These are phyloP conservation scores for Caenorhabditis virilis DNA, from an alignment of 2,888 invertebrate species.

Conservation along the genomic window DNA sequence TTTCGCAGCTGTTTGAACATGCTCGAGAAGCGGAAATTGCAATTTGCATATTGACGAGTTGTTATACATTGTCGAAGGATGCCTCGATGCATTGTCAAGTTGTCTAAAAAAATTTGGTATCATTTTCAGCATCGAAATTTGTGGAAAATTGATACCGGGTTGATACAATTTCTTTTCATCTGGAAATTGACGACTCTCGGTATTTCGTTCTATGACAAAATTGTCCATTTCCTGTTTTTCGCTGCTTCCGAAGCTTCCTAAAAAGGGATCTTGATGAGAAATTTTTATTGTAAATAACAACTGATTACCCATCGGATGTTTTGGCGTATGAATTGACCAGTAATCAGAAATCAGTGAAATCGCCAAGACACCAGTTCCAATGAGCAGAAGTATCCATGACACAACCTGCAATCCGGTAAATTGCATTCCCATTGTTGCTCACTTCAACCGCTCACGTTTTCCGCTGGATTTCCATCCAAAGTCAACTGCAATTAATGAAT, in stretches of 20 bases:
- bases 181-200: too few relatives aligned
- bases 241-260: too few relatives aligned
- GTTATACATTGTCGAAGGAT: slow-evolving; percentile 43
- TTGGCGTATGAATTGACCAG: slow-evolving; percentile 46
- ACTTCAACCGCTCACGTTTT: too few relatives aligned
- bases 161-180: too few relatives aligned
- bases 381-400: slow-evolving; percentile 40
- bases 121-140: background rate
- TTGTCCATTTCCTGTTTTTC: too few relatives aligned
- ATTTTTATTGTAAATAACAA: too few relatives aligned
- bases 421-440: slow-evolving; percentile 43
- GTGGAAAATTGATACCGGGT: too few relatives aligned
- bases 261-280: too few relatives aligned
- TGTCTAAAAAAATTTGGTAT: slow-evolving; percentile 28
- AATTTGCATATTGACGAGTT: slow-evolving; percentile 29
- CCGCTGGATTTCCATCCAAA: too few relatives aligned
- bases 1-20: slow-evolving; percentile 36
- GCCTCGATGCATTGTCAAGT: slow-evolving; percentile 42
- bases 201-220: too few relatives aligned
- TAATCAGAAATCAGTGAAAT: slow-evolving; percentile 39
- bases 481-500: too few relatives aligned
- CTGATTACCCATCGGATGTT: slow-evolving; percentile 41
- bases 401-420: slow-evolving; percentile 41
- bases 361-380: slow-evolving; percentile 44
- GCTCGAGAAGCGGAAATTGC: slow-evolving; percentile 39